Evolutionary conservation across 2,797 vertebrate species (phyloP).

Genomic region (Denticeps clupeoides): DNA sequence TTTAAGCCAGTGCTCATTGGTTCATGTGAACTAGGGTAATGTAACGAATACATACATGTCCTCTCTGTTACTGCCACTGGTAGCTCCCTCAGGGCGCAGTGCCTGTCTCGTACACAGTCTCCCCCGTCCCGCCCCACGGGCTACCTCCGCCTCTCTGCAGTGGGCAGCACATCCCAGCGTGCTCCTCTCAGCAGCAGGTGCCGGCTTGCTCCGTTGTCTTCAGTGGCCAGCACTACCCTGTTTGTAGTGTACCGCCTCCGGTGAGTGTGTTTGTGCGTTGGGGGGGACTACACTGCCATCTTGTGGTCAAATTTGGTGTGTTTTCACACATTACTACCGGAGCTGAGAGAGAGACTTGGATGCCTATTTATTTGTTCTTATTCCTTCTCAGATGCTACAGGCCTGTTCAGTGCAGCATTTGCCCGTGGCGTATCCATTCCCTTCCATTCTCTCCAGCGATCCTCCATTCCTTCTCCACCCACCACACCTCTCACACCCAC

Average conservation of each 20-base stretch:
- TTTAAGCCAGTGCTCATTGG: no score
- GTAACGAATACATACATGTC: no score
- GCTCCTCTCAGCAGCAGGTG: conserved; percentile 84
- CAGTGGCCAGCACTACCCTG: conserved; percentile 87
- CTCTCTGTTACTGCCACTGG: conserved; percentile 16
- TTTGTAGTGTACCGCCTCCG: conserved; percentile 70
- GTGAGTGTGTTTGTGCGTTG: conserved; percentile 17
- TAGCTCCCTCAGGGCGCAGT: conserved; percentile 85
- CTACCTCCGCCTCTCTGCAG: conserved; percentile 86
- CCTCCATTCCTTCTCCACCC: conserved; percentile 88
- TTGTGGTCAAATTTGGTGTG: conserved; percentile 30
- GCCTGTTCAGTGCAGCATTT: conserved; percentile 93
- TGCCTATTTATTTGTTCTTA: neutral
- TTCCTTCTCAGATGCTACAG: conserved; percentile 73
- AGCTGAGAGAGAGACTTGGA: neutral
- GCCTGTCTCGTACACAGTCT: conserved; percentile 89
- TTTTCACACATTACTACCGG: neutral
- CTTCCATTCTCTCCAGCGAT: conserved; percentile 85
- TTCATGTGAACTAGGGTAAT: no score
- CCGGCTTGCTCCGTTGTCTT: conserved; percentile 91
- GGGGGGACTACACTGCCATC: no score
- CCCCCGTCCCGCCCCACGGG: conserved; percentile 81
- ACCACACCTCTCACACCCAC: conserved; percentile 76
- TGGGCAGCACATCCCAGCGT: conserved; percentile 82
- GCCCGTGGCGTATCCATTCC: conserved; percentile 86